Percentiles rank a stretch among this genome's conserved stretches.
These are phyloP conservation scores for Drosophila triauraria DNA, from an alignment of 1,140 invertebrate genomes.

Conservation along the genomic window DNA sequence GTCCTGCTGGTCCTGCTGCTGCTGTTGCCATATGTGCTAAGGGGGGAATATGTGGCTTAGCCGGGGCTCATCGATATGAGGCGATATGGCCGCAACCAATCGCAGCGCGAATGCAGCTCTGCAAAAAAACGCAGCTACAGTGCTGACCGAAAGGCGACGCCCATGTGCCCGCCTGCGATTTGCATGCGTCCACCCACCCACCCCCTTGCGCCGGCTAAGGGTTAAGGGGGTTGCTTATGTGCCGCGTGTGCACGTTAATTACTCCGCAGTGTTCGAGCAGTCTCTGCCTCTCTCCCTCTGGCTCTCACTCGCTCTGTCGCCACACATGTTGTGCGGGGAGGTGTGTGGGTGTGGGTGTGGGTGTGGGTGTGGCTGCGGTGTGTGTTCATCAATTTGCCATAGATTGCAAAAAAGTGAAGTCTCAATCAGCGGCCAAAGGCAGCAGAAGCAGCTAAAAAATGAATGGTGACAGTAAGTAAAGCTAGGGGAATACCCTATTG, in stretches of 20 bases:
- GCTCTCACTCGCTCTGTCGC: slow-evolving; percentile 15
- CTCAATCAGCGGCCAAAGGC: slow-evolving; percentile 62
- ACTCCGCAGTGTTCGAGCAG: slow-evolving; percentile 53
- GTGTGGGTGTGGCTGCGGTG: slow-evolving; percentile 34
- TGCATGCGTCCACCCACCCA: slow-evolving; percentile 58
- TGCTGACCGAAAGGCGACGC: slow-evolving; percentile 65
- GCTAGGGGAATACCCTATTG: slow-evolving; percentile 6
- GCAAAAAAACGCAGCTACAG: slow-evolving; percentile 76
- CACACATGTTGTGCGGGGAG: slow-evolving; percentile 3
- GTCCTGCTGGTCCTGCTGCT: slow-evolving; percentile 4
- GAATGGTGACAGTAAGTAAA: slow-evolving; percentile 5
- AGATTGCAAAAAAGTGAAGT: slow-evolving; percentile 76
- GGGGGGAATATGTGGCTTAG: background rate
- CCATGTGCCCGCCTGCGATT: slow-evolving; percentile 68
- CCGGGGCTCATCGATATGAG: slow-evolving; percentile 61
- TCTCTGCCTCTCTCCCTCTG: background rate
- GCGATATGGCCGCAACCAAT: slow-evolving; percentile 67
- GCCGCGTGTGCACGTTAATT: slow-evolving; percentile 79
- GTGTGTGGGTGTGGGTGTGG: slow-evolving; percentile 9
- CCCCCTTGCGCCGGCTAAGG: background rate
- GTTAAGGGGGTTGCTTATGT: slow-evolving; percentile 62
- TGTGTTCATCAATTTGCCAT: slow-evolving; percentile 82
- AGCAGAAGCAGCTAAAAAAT: slow-evolving; percentile 27
- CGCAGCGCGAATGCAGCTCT: slow-evolving; percentile 72
- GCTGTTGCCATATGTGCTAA: slow-evolving; percentile 3